Evolutionary conservation across 2,113 vertebrate species (phyloP).

Genomic region (Gallinago undulata): DNA sequence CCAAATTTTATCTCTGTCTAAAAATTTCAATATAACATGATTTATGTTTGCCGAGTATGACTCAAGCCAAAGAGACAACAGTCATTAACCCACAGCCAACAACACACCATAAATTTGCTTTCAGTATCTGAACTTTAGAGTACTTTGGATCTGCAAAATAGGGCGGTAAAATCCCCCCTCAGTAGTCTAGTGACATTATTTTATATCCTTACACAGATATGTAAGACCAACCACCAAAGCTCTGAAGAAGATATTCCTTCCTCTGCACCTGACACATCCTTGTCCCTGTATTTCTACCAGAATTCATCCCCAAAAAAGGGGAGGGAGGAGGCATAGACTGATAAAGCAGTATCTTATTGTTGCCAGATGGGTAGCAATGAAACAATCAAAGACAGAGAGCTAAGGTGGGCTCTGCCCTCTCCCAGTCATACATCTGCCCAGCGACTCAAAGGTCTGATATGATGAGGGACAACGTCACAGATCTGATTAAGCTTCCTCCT

Average conservation of each 20-base stretch:
- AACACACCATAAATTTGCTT: neutral
- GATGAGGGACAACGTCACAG: neutral
- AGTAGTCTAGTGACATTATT: neutral
- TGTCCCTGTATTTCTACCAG: neutral
- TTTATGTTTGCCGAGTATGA: neutral
- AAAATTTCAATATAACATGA: neutral
- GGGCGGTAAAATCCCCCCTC: neutral
- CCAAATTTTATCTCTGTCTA: neutral
- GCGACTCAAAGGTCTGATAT: neutral
- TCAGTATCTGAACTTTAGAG: neutral
- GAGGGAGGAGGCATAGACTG: neutral
- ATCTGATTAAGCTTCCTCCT: neutral
- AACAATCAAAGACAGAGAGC: neutral
- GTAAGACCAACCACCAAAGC: neutral
- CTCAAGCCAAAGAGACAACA: neutral
- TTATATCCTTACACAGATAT: neutral
- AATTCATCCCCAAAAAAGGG: neutral
- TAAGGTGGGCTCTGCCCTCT: neutral
- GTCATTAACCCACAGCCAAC: neutral
- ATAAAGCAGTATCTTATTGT: neutral
- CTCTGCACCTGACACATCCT: neutral
- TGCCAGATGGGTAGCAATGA: neutral
- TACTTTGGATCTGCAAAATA: neutral
- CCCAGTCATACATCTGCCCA: too few species aligned
- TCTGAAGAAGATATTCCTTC: neutral